phyloP scores from a whole-genome alignment of 2,113 vertebrate genomes.

The Solea senegalensis region DNA sequence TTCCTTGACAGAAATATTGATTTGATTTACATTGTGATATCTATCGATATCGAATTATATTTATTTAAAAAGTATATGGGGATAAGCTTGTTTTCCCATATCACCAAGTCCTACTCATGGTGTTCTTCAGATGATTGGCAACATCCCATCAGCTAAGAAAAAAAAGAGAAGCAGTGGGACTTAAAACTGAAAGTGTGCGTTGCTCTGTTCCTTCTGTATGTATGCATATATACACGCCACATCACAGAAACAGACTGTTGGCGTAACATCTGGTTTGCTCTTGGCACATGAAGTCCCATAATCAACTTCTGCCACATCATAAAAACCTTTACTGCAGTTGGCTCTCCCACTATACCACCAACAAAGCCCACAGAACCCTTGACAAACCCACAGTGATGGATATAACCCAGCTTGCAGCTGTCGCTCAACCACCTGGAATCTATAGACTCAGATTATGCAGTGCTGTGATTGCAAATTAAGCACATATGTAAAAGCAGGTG shows the following conservation, averaged over 20 bases:
- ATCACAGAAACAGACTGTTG: constrained; percentile 20
- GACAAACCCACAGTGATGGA: constrained; percentile 55
- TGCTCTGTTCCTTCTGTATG: neutral
- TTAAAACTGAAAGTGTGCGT: neutral
- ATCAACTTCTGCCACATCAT: constrained; percentile 68
- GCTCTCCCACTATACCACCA: constrained; percentile 58
- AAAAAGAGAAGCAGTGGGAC: neutral
- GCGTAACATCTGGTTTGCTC: constrained; percentile 67
- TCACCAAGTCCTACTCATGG: no score
- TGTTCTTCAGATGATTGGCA: constrained; percentile 52
- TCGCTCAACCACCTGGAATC: constrained; percentile 52
- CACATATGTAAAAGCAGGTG: constrained; percentile 56
- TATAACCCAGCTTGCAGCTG: constrained; percentile 58
- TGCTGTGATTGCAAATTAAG: constrained; percentile 42
- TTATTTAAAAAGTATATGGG: no score
- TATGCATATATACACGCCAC: neutral
- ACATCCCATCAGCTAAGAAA: constrained; percentile 19
- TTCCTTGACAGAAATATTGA: no score
- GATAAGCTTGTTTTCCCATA: no score
- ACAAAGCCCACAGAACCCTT: constrained; percentile 56
- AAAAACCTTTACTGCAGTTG: constrained; percentile 68
- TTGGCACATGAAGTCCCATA: constrained; percentile 51
- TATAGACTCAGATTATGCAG: constrained; percentile 33
- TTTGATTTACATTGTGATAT: no score
- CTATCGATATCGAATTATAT: no score